Base-by-base conservation (phyloP, 2,113 vertebrate species). In the Nannospalax galili region DNA sequence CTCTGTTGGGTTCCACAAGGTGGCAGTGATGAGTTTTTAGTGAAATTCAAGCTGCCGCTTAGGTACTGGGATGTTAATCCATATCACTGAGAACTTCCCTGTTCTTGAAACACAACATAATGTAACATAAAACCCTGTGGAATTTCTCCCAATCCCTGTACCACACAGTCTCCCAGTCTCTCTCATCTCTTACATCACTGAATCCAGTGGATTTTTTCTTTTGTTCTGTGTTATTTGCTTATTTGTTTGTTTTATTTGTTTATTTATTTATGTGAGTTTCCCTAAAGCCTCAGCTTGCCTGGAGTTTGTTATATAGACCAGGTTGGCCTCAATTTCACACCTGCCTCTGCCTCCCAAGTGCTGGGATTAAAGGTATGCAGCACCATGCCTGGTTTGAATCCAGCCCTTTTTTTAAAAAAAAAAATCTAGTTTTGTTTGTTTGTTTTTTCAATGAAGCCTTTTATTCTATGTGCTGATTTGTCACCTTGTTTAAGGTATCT, bases 21-120 rank as follows among this genome's bases (percentile, higher is more conserved):
- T 86, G 79, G 92, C 45, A 77, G 78, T 93, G 5, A 52, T 80
- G 84, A 70, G 22, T 88, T 65, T 87, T 75, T 30, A 88, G 28
- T 87, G 74, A 90, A 73, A 70, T 60, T 90, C 30, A 64, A 5
- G 70, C 35, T n/a, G 60, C 2, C 64, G 3, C 17, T 35, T 22
- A 9, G 19, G 24, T 40, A 3, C 52, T 90, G 22, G 5, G 32
- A 85, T 88, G 42, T 58, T 67, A 15, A 75, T 75, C 7, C n/a
- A 8, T 28, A 10, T 45, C 45, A 52, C 42, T 14, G 14, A 60
- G 42, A 12, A n/a, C 9, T 26, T 73, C n/a, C 24, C 15, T 62
- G 62, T n/a, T 42, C n/a, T 60, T 73, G 85, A 30, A 81, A 67
- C 32, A 72, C 35, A 72, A 26, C 37, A 77, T 67, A 58, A 16